Base-by-base conservation (phyloP, 1,140 invertebrate species). In the Chironomus striatipennis region DNA sequence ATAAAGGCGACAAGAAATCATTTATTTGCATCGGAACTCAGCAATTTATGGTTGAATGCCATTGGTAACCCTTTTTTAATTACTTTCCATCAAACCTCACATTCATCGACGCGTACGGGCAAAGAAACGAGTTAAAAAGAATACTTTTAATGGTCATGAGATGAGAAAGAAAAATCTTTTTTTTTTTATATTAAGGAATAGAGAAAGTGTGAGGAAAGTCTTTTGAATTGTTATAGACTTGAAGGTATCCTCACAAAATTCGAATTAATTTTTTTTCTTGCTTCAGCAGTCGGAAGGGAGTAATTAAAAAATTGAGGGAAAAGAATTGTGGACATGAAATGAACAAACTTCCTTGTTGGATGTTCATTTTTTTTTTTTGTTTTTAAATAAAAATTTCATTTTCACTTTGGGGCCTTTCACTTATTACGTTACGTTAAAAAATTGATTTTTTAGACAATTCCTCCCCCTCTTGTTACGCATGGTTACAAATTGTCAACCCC, bases 41-140 rank as follows among this genome's bases (percentile, higher is more conserved):
- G 47, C 12, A 57, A 57, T 57, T 57, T 57, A 57, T 57, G 47
- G 47, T 57, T 57, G 47, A 57, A 57, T 57, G 47, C 47, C 47
- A 57, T 4, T 12, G 47, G n/a, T n/a, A 57, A 57, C 47, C 47
- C 47, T 57, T 57, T 57, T 57, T 57, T 57, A 57, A 57, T 57
- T 57, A 57, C 47, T 57, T 57, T 57, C 15, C 47, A 57, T 57
- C 47, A 57, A n/a, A 57, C 12, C 47, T 57, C 24, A 34, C 24
- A 34, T 34, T 5, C 24, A 34, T 34, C 5, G 24, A 34, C 24
- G 24, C 24, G 24, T 5, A 5, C 1, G 5, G 24, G 24, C 24
- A 34, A 34, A 1, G 24, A 34, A 1, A 34, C 24, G 24, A 34
- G 24, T 2, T 2, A 34, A 34, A 34, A 34, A 34, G 24, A 34